These are phyloP conservation scores for Astyanax mexicanus DNA, from an alignment of 2,797 vertebrate genomes.

Conservation along the genomic window DNA sequence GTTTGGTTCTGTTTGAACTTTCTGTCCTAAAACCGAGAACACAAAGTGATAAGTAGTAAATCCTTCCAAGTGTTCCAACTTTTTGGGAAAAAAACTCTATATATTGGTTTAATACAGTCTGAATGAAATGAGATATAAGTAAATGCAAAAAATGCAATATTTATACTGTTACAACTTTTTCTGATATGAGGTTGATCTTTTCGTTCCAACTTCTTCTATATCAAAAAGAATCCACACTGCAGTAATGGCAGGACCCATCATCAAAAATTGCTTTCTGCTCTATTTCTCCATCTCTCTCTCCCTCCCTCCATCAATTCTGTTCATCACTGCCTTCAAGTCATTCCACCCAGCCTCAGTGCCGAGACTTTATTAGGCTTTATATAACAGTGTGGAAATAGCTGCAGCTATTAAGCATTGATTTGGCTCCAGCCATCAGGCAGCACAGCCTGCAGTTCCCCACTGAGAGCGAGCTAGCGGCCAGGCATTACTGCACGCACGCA, in stretches of 20 bases:
- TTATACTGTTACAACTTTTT: no score
- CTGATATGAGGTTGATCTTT: no score
- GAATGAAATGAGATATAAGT: no score
- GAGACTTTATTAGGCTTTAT: slow-evolving; percentile 63
- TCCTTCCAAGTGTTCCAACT: no score
- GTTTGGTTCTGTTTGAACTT: no score
- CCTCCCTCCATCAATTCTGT: slow-evolving; percentile 11
- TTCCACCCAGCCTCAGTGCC: slow-evolving; percentile 49
- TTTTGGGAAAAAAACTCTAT: no score
- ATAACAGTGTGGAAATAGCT: slow-evolving; percentile 55
- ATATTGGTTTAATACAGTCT: no score
- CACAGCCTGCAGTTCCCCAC: slow-evolving; percentile 51
- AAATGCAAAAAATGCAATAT: no score
- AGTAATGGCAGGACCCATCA: slow-evolving; percentile 48
- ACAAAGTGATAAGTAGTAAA: no score
- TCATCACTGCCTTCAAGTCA: slow-evolving; percentile 46
- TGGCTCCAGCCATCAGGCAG: slow-evolving; percentile 60
- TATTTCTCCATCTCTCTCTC: background rate
- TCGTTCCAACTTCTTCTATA: background rate
- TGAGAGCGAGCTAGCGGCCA: slow-evolving; percentile 43
- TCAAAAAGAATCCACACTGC: background rate
- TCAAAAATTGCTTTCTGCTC: slow-evolving; percentile 35
- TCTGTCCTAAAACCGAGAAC: no score
- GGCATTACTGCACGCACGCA: slow-evolving; percentile 48
- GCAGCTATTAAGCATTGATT: slow-evolving; percentile 72